Evolutionary conservation across 2,888 invertebrate genomes (phyloP).

Genomic region (Xestia c-nigrum): DNA sequence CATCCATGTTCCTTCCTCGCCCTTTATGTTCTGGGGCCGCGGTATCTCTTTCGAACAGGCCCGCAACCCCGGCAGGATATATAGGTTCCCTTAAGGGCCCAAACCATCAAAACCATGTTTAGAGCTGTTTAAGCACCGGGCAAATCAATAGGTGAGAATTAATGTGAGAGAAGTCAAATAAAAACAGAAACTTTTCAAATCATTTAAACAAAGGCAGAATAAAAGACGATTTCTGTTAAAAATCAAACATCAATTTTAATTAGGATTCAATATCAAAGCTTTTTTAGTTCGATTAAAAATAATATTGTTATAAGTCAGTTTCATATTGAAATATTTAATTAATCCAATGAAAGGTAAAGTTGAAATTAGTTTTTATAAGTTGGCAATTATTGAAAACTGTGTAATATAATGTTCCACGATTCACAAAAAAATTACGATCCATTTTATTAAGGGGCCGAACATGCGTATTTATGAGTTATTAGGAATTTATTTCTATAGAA

Average conservation of each 20-base stretch:
- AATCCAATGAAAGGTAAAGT: background rate
- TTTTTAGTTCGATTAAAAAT: too few relatives aligned
- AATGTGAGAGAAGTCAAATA: background rate
- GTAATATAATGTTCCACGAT: background rate
- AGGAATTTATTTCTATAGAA: too few relatives aligned
- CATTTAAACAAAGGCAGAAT: background rate
- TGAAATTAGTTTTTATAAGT: background rate
- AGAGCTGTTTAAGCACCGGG: background rate
- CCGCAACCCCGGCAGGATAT: too few relatives aligned
- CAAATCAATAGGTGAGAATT: background rate
- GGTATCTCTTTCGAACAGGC: too few relatives aligned
- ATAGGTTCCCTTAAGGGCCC: too few relatives aligned
- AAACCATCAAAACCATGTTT: background rate
- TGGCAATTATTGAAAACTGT: background rate
- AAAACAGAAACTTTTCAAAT: background rate
- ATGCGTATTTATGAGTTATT: too few relatives aligned
- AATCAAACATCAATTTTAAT: constrained; percentile 1
- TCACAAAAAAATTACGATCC: background rate
- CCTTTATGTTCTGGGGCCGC: too few relatives aligned
- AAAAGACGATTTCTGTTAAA: background rate
- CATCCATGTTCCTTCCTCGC: too few relatives aligned
- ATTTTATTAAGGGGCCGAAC: too few relatives aligned
- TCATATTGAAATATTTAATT: background rate
- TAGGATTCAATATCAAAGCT: constrained; percentile 7
- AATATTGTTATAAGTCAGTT: background rate